Evolutionary conservation across 2,113 vertebrate species (phyloP).

Genomic region (Apeltes quadracus): DNA sequence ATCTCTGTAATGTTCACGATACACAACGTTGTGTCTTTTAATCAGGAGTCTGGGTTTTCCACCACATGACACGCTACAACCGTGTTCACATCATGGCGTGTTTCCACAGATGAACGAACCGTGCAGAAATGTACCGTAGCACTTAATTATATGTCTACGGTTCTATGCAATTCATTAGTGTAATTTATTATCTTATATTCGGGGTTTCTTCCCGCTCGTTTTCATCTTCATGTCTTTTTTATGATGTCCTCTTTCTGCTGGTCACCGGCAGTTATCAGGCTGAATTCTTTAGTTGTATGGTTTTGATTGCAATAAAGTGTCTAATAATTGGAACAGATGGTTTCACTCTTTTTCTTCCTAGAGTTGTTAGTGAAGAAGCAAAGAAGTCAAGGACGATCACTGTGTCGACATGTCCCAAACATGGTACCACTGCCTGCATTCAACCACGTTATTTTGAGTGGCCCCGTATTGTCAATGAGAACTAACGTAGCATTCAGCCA

Average conservation of each 20-base stretch:
- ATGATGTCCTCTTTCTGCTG: background rate
- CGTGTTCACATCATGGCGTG: background rate
- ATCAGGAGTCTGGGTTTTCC: background rate
- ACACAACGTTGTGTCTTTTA: background rate
- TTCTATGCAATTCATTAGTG: background rate
- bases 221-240: background rate
- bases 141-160: background rate
- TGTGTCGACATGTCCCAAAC: background rate
- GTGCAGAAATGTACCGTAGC: background rate
- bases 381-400: background rate
- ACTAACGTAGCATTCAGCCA: background rate
- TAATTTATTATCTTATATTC: background rate
- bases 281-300: background rate
- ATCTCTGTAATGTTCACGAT: background rate
- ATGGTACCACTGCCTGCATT: background rate
- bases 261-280: background rate
- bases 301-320: background rate
- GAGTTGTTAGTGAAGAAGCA: background rate
- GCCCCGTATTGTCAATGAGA: background rate
- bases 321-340: slow-evolving; percentile 7
- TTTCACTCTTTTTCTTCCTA: background rate
- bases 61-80: background rate
- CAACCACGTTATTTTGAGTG: background rate
- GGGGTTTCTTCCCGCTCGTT: background rate
- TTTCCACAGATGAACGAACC: too few relatives aligned